Evolutionary conservation across 1,140 invertebrate species (phyloP).

Genomic region (Calosoma granatense): DNA sequence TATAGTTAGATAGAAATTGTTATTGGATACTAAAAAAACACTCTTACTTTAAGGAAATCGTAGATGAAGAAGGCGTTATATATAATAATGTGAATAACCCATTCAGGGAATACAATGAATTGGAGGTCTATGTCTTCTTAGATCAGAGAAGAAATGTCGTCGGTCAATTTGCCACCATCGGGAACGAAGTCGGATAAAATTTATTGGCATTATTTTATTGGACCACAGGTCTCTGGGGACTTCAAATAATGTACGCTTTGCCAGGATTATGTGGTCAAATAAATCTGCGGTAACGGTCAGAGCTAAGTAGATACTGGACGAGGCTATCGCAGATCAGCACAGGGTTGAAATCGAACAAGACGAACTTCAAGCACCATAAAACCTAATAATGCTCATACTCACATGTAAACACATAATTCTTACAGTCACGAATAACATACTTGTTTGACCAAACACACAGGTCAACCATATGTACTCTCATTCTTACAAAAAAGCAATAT

Average conservation of each 20-base stretch:
- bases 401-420: not conserved
- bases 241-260: not conserved
- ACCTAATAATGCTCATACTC: not conserved
- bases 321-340: not conserved
- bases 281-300: not conserved
- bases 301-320: not conserved
- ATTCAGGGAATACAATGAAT: too few species aligned
- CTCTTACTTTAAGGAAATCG: too few species aligned
- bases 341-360: not conserved
- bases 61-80: too few species aligned
- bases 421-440: too few species aligned
- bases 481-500: too few species aligned
- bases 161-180: not conserved
- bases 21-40: too few species aligned
- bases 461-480: too few species aligned
- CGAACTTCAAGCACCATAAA: not conserved
- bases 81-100: too few species aligned
- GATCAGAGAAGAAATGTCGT: not conserved
- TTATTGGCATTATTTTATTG: not conserved
- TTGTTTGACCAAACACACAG: too few species aligned
- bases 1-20: too few species aligned
- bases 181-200: not conserved
- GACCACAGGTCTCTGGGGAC: not conserved
- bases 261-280: not conserved
- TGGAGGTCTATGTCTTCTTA: too few species aligned